Conservation (phyloP, 2,888 invertebrate genomes). For the Cyaniris semiargus region DNA sequence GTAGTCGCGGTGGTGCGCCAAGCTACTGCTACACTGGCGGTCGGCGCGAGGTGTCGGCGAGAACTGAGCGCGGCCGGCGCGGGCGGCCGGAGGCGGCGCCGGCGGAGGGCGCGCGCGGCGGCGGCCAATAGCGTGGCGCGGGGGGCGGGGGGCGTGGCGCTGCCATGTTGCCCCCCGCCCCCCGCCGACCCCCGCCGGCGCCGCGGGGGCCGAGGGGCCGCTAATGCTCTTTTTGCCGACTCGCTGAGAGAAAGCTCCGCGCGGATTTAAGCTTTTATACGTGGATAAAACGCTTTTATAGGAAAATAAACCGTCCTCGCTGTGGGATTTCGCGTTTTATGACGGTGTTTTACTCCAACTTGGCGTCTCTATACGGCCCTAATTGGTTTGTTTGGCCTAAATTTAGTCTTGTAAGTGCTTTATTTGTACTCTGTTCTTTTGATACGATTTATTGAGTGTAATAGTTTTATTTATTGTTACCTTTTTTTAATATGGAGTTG, state of each 20-base stretch:
- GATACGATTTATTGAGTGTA: neutral
- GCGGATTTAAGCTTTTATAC: slow-evolving; percentile 80
- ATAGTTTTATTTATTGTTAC: slow-evolving; percentile 21
- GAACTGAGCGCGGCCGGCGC: slow-evolving; percentile 56
- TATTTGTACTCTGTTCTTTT: slow-evolving; percentile 31
- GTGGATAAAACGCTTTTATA: slow-evolving; percentile 80
- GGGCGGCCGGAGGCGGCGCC: slow-evolving; percentile 61
- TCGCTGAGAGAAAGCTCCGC: slow-evolving; percentile 76
- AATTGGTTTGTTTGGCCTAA: slow-evolving; percentile 69
- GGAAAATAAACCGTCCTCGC: slow-evolving; percentile 78
- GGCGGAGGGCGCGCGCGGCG: slow-evolving; percentile 62
- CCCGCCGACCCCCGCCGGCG: slow-evolving; percentile 32
- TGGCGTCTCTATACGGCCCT: slow-evolving; percentile 70
- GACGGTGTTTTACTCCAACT: slow-evolving; percentile 75
- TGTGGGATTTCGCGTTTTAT: slow-evolving; percentile 77
- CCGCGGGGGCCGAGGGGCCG: slow-evolving; percentile 2
- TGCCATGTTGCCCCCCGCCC: slow-evolving; percentile 65
- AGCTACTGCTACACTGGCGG: slow-evolving; percentile 36
- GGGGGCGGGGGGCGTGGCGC: slow-evolving; percentile 69
- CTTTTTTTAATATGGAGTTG: slow-evolving; percentile 35
- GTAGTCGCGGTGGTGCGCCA: slow-evolving; percentile 29
- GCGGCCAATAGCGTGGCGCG: slow-evolving; percentile 47
- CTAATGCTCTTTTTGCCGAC: slow-evolving; percentile 77
- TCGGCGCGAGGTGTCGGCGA: slow-evolving; percentile 50
- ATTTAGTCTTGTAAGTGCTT: slow-evolving; percentile 56